Percentiles rank a stretch among this genome's conserved stretches.
These are phyloP conservation scores for Paracentrotus lividus DNA, from an alignment of 53 echinoderm and acorn worm species.

Conservation along the genomic window DNA sequence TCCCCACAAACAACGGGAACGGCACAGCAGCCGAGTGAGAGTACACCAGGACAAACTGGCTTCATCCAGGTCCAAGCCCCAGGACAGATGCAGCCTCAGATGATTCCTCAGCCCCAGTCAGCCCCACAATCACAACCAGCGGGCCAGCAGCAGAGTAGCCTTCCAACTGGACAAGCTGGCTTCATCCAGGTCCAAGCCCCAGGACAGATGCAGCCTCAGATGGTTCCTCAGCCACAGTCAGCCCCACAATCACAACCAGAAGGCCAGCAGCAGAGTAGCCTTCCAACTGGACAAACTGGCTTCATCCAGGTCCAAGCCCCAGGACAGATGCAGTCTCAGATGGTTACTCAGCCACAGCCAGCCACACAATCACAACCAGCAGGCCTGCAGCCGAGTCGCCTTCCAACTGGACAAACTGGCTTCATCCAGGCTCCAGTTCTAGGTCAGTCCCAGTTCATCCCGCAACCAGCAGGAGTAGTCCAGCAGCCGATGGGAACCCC, in stretches of 20 bases:
- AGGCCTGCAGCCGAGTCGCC: slow-evolving; percentile 2
- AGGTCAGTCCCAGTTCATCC: not conserved
- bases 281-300: not conserved
- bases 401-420: not conserved
- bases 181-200: not conserved
- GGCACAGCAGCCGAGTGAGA: not conserved
- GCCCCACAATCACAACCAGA: not conserved
- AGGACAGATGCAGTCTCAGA: not conserved
- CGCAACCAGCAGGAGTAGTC: not conserved
- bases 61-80: not conserved
- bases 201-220: slow-evolving; percentile 20
- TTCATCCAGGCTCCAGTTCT: not conserved
- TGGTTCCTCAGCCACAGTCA: not conserved
- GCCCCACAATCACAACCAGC: not conserved
- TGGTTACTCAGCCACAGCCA: not conserved
- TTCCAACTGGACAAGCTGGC: not conserved
- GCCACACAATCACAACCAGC: not conserved
- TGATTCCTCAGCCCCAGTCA: not conserved
- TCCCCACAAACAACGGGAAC: not conserved
- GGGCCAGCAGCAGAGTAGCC: not conserved
- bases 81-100: slow-evolving; percentile 10
- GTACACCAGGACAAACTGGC: not conserved
- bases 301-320: not conserved
- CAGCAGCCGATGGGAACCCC: not conserved
- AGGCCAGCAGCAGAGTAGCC: not conserved